Conservation (phyloP, 2,888 invertebrate species). For the Therioaphis trifolii region DNA sequence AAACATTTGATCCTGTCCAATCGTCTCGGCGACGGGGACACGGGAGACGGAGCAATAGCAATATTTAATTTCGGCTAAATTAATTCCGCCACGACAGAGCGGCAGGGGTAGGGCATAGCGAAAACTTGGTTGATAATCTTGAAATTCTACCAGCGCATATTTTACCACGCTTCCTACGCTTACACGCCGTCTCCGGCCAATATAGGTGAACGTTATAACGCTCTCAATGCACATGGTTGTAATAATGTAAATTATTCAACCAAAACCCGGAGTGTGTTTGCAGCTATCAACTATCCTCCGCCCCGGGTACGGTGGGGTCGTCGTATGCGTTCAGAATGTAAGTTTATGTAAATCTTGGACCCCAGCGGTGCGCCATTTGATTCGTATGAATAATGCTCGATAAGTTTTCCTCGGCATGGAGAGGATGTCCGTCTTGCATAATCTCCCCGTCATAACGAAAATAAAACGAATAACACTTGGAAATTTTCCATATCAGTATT, state of each 20-base stretch:
- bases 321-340: conserved; percentile 37
- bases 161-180: not conserved
- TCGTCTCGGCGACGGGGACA: not conserved
- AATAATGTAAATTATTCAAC: conserved; percentile 57
- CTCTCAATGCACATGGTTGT: conserved; percentile 17
- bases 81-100: not conserved
- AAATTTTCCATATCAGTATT: too few species aligned
- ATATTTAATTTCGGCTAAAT: conserved; percentile 30
- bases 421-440: not conserved
- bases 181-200: not conserved
- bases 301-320: too few species aligned
- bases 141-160: conserved; percentile 27
- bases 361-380: conserved; percentile 33
- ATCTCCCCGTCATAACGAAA: not conserved
- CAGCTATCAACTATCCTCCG: conserved; percentile 26
- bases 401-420: conserved; percentile 24
- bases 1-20: not conserved
- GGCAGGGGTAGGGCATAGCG: not conserved
- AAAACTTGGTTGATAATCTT: conserved; percentile 41
- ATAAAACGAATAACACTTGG: not conserved
- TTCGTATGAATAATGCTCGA: conserved; percentile 51
- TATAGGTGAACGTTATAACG: conserved; percentile 43
- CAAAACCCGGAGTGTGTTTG: conserved; percentile 49
- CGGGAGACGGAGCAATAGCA: not conserved
- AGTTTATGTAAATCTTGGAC: conserved; percentile 56